These are phyloP conservation scores for Sesia apiformis DNA, from an alignment of 2,888 invertebrate species.

Conservation along the genomic window DNA sequence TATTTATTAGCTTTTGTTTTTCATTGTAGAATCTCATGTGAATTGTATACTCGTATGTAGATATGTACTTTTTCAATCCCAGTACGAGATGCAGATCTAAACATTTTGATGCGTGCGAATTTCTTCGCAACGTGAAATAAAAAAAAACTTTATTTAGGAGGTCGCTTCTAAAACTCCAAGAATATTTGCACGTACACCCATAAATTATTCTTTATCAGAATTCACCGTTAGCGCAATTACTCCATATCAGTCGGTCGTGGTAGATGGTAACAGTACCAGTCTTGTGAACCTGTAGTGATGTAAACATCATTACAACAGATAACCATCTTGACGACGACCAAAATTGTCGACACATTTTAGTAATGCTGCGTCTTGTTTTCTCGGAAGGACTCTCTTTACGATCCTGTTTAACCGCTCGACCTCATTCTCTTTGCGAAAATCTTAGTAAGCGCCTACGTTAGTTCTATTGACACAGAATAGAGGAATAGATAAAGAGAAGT, in stretches of 20 bases:
- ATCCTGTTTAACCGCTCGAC: neutral
- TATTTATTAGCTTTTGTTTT: too few relatives aligned
- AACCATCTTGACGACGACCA: neutral
- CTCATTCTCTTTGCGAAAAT: neutral
- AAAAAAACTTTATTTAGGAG: neutral
- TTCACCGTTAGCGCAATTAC: slow-evolving; percentile 4
- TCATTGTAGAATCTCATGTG: too few relatives aligned
- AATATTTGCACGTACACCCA: neutral
- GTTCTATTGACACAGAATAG: neutral
- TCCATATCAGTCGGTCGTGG: neutral
- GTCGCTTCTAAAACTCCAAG: neutral
- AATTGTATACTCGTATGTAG: too few relatives aligned
- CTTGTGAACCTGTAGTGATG: neutral
- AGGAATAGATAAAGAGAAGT: neutral
- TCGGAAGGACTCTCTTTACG: neutral
- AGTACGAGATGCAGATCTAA: too few relatives aligned
- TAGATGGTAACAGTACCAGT: neutral
- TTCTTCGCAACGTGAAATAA: too few relatives aligned
- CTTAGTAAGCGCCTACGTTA: neutral
- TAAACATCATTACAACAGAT: neutral
- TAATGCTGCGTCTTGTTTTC: neutral
- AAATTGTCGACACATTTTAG: neutral
- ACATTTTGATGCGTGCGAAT: too few relatives aligned
- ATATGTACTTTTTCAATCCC: too few relatives aligned
- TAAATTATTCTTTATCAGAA: slow-evolving; percentile 1